Conservation (phyloP, 2,113 vertebrate genomes). For the Grammomys surdaster region DNA sequence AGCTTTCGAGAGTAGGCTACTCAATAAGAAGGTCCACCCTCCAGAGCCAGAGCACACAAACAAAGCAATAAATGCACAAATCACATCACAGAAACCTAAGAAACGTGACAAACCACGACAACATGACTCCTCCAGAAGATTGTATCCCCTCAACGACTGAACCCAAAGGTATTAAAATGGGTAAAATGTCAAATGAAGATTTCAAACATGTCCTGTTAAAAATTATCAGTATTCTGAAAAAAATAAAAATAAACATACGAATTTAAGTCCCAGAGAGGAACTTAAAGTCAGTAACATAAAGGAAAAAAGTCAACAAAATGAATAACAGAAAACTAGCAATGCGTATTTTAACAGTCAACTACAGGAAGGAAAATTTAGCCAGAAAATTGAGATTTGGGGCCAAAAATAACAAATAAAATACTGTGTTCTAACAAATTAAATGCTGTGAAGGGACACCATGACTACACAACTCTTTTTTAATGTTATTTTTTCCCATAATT, state of each 20-base stretch:
- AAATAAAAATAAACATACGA: neutral
- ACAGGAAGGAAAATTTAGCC: neutral
- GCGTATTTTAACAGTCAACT: no score
- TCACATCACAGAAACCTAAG: neutral
- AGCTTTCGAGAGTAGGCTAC: neutral
- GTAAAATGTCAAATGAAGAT: neutral
- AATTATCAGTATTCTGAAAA: neutral
- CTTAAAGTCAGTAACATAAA: neutral
- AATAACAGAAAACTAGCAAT: neutral
- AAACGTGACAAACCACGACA: neutral
- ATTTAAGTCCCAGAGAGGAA: neutral
- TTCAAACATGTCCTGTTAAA: neutral
- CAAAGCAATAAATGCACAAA: neutral
- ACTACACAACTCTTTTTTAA: no score
- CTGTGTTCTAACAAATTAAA: neutral
- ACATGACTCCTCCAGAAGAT: neutral
- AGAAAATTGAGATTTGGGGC: neutral
- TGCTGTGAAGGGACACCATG: neutral
- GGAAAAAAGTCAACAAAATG: neutral
- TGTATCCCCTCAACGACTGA: rapidly evolving
- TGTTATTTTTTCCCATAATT: no score
- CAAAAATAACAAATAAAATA: neutral
- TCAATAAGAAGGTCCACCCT: neutral
- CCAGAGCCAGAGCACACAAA: neutral
- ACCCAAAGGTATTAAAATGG: neutral